Conservation (phyloP, 1,140 invertebrate genomes). For the Dufourea novaeangliae region DNA sequence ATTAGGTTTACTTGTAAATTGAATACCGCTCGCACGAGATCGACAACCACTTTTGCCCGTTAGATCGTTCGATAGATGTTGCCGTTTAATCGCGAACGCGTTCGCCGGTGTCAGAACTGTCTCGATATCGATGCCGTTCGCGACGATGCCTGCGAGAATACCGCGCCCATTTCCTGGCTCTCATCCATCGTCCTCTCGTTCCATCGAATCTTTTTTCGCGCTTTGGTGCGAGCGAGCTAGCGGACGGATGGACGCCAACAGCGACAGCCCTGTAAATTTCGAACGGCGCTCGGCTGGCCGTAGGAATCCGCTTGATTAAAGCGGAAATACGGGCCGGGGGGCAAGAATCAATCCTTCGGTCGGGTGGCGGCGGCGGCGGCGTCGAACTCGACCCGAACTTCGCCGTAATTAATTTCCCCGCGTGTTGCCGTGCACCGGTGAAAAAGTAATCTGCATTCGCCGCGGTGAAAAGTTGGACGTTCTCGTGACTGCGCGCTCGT, state of each 20-base stretch:
- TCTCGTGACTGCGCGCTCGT: conserved; percentile 42
- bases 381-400: conserved; percentile 22
- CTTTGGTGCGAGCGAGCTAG: neutral
- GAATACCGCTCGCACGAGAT: neutral
- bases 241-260: neutral
- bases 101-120: too few relatives aligned
- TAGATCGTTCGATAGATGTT: neutral
- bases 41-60: neutral
- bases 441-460: conserved; percentile 44
- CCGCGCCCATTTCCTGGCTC: neutral
- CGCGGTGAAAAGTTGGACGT: conserved; percentile 33
- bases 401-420: conserved; percentile 36
- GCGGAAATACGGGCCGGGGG: conserved; percentile 12
- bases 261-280: conserved; percentile 15
- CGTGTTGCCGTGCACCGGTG: conserved; percentile 24
- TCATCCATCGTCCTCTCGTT: neutral
- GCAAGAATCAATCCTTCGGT: conserved; percentile 34
- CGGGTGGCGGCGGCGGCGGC: too few relatives aligned
- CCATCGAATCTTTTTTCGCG: neutral
- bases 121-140: too few relatives aligned
- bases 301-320: conserved; percentile 25
- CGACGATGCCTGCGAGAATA: neutral
- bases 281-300: neutral
- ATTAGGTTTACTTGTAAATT: neutral
- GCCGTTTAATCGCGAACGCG: too few relatives aligned